Conservation (phyloP, 1,140 invertebrate species). For the Chrysoperla carnea region DNA sequence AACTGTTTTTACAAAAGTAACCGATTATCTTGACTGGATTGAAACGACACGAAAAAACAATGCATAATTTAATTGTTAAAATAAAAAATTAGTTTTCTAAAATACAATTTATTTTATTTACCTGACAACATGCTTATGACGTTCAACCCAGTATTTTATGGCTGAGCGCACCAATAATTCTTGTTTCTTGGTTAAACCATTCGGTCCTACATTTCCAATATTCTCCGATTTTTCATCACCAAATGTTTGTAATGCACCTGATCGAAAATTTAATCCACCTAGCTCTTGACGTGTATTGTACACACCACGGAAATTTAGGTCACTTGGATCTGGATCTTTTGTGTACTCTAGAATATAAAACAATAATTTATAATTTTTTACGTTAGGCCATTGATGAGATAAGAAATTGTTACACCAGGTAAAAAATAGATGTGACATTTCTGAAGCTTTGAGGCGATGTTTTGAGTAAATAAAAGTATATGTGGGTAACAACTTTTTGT, state of each 20-base stretch:
- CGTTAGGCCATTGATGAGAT: no score
- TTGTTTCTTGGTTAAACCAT: constrained; percentile 62
- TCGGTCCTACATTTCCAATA: constrained; percentile 40
- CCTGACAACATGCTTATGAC: constrained; percentile 72
- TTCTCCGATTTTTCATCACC: constrained; percentile 16
- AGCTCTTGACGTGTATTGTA: constrained; percentile 61
- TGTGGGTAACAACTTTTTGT: no score
- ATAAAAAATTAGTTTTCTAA: neutral
- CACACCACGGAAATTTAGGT: constrained; percentile 49
- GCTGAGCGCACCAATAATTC: constrained; percentile 64
- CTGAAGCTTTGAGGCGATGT: no score
- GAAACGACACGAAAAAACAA: no score
- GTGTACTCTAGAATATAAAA: neutral
- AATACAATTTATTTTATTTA: constrained; percentile 16
- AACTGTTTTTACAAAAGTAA: no score
- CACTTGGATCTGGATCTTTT: constrained; percentile 20
- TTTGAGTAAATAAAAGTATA: no score
- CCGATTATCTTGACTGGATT: no score
- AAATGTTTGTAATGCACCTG: constrained; percentile 41
- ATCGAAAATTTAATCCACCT: constrained; percentile 42
- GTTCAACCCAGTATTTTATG: constrained; percentile 75
- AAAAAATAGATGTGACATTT: no score
- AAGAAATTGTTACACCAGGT: no score
- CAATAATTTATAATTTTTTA: no score
- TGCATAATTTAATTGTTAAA: neutral